Conservation (phyloP, 2,797 vertebrate genomes). For the Tachyglossus aculeatus region DNA sequence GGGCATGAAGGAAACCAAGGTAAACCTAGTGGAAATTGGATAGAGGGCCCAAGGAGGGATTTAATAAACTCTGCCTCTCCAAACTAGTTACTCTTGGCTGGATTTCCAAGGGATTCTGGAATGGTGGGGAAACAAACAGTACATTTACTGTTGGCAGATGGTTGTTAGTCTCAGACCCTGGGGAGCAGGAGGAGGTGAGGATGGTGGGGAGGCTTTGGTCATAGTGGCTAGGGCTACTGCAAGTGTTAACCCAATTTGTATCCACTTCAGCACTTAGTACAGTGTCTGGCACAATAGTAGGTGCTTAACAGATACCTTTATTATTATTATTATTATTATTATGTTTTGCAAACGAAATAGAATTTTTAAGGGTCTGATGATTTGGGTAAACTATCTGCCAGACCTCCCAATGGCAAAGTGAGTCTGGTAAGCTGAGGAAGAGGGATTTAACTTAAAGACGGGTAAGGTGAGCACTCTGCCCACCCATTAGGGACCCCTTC, state of each 20-base stretch:
- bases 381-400: not conserved
- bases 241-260: too few relatives aligned
- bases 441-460: not conserved
- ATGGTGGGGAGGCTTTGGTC: not conserved
- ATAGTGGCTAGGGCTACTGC: too few relatives aligned
- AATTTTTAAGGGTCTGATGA: not conserved
- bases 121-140: too few relatives aligned
- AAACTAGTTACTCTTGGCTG: too few relatives aligned
- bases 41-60: too few relatives aligned
- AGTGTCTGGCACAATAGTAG: not conserved
- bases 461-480: not conserved
- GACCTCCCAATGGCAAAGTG: not conserved
- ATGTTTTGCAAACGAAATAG: not conserved
- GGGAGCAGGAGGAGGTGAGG: not conserved
- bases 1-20: too few relatives aligned
- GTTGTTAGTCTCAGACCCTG: too few relatives aligned
- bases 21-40: too few relatives aligned
- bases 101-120: too few relatives aligned
- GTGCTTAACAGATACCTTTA: not conserved
- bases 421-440: not conserved
- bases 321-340: not conserved
- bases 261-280: not conserved
- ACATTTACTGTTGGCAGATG: too few relatives aligned
- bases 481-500: conserved; percentile 7
- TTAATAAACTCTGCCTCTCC: too few relatives aligned